Evolutionary conservation across 2,113 vertebrate genomes (phyloP), one percentile per base, ranked within the genome.

Genomic region (Ornithorhynchus anatinus): DNA sequence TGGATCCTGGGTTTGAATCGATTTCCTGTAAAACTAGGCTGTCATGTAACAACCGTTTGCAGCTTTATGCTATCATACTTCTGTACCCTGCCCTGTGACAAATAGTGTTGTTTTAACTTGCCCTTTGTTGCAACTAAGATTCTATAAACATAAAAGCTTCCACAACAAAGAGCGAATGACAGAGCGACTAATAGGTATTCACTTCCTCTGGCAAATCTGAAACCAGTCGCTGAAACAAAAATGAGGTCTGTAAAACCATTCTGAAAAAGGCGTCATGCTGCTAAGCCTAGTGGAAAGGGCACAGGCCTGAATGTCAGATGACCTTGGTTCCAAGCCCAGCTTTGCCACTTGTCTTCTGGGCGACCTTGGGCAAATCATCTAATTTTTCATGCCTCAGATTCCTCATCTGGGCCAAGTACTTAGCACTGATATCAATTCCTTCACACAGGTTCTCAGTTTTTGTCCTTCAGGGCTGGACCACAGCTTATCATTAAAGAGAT

Each of bases 61-160:
- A 37, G 7, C 39, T 40, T n/a, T 12, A 43, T 3, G n/a, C 9
- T 57, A 8, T 23, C 67, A 6, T 7, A 64, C 25, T 27, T 1
- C 25, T 50, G 44, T 33, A 37, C 60, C 40, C 12, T 48, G 23
- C 17, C n/a, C n/a, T n/a, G n/a, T n/a, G n/a, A n/a, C n/a, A n/a
- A 27, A 29, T 27, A 27, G 45, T 27, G 47, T 17, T 29, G 25
- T 17, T 27, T 27, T 50, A 50, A 50, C 25, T 50, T 50, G 16
- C 19, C 47, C n/a, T n/a, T n/a, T 29, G 14, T 43, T 50, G 44
- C 63, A 72, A 58, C 12, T 17, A 11, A 35, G 25, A 29, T 14
- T 29, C 9, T 48, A 20, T 51, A 58, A 25, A 58, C 33, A 6
- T 59, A 65, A 50, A 79, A 58, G 27, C 10, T 57, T 81, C 64